phyloP scores from a whole-genome alignment of 1,140 invertebrate species.

The Achroia grisella region DNA sequence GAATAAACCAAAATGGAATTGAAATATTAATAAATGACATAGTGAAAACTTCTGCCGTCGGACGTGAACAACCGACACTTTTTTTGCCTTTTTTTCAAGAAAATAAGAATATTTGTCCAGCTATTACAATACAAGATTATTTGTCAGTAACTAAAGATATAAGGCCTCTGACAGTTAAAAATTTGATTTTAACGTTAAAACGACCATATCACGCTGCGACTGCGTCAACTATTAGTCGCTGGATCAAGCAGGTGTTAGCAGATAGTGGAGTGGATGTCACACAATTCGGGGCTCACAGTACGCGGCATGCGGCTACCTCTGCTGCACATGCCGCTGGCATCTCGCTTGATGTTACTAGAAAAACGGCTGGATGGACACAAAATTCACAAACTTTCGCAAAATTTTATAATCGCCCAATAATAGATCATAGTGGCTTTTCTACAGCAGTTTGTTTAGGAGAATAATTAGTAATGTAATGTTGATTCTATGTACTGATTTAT shows the following conservation, averaged over 20 bases:
- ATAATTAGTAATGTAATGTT: no score
- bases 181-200: background rate
- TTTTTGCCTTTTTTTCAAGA: background rate
- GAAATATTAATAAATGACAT: background rate
- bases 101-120: background rate
- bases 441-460: no score
- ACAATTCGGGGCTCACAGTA: conserved; percentile 1
- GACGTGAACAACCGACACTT: background rate
- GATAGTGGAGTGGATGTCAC: no score
- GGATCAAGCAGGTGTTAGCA: background rate
- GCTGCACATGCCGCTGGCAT: conserved; percentile 14
- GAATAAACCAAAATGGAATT: background rate
- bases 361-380: conserved; percentile 19
- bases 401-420: no score
- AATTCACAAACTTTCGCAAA: background rate
- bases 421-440: no score
- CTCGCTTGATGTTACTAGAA: conserved; percentile 15
- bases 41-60: background rate
- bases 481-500: no score
- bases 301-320: conserved; percentile 24
- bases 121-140: background rate
- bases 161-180: background rate
- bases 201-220: background rate
- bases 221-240: background rate
- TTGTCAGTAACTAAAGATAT: background rate